phyloP scores from a whole-genome alignment of 2,888 invertebrate genomes.

The Leucophenga maculata region DNA sequence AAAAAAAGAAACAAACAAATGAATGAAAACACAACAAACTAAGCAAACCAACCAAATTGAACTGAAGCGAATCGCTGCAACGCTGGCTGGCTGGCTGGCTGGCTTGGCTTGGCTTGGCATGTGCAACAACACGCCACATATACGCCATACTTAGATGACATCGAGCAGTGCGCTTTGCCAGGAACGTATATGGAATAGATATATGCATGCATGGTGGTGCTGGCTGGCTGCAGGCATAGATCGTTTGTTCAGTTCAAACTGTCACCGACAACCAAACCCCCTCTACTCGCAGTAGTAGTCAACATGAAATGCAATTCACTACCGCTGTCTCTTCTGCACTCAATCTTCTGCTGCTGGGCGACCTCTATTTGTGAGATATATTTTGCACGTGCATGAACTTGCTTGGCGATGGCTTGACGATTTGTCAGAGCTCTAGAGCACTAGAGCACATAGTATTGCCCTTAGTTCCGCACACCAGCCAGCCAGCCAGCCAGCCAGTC shows the following conservation, averaged over 20 bases:
- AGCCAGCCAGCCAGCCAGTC: background rate
- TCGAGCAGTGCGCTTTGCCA: background rate
- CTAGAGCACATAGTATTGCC: too few relatives aligned
- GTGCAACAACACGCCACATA: too few relatives aligned
- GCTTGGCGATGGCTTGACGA: constrained; percentile 30
- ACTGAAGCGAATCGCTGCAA: too few relatives aligned
- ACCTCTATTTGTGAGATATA: constrained; percentile 12
- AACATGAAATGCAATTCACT: constrained; percentile 24
- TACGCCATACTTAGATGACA: background rate
- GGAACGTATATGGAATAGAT: too few relatives aligned
- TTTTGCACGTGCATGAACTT: constrained; percentile 54
- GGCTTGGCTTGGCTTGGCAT: too few relatives aligned
- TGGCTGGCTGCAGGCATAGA: too few relatives aligned
- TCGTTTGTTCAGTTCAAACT: too few relatives aligned
- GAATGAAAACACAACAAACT: background rate
- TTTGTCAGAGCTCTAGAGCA: background rate
- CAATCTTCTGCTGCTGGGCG: constrained; percentile 17
- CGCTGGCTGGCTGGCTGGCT: too few relatives aligned
- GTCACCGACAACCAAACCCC: background rate
- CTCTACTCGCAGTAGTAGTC: constrained; percentile 44
- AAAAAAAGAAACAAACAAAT: background rate
- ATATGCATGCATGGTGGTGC: too few relatives aligned
- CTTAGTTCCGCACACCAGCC: too few relatives aligned
- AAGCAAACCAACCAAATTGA: background rate
- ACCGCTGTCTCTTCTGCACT: background rate